Evolutionary conservation across 1,140 invertebrate species (phyloP).

Genomic region (Zaprionus davidi): DNA sequence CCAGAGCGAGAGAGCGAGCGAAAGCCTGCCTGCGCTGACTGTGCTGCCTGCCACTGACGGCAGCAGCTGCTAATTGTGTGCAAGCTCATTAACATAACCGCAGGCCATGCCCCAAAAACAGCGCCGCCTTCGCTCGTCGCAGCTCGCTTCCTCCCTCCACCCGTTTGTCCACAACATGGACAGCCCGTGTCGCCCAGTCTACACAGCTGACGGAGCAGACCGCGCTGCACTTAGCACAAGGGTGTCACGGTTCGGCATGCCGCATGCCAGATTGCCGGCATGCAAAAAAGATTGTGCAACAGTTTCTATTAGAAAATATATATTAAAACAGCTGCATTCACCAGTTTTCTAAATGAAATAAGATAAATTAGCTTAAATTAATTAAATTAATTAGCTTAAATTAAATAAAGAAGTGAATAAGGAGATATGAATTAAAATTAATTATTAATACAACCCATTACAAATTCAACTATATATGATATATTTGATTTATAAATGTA

Average conservation of each 20-base stretch:
- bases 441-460: no score
- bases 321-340: background rate
- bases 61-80: slow-evolving; percentile 82
- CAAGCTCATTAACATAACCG: slow-evolving; percentile 83
- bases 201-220: slow-evolving; percentile 33
- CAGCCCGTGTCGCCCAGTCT: background rate
- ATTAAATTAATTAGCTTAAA: no score
- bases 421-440: no score
- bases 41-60: slow-evolving; percentile 43
- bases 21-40: background rate
- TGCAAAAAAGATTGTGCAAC: slow-evolving; percentile 46
- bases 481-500: no score
- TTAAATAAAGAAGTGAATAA: no score
- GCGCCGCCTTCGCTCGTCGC: background rate
- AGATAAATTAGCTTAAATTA: background rate
- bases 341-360: background rate
- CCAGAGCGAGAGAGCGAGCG: background rate
- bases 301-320: slow-evolving; percentile 34
- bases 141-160: background rate
- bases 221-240: slow-evolving; percentile 42
- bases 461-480: no score
- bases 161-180: slow-evolving; percentile 10
- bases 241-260: slow-evolving; percentile 51
- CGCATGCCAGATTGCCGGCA: slow-evolving; percentile 32
- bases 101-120: slow-evolving; percentile 64